phyloP scores from a whole-genome alignment of 2,113 vertebrate species.

The Bombycilla garrulus region DNA sequence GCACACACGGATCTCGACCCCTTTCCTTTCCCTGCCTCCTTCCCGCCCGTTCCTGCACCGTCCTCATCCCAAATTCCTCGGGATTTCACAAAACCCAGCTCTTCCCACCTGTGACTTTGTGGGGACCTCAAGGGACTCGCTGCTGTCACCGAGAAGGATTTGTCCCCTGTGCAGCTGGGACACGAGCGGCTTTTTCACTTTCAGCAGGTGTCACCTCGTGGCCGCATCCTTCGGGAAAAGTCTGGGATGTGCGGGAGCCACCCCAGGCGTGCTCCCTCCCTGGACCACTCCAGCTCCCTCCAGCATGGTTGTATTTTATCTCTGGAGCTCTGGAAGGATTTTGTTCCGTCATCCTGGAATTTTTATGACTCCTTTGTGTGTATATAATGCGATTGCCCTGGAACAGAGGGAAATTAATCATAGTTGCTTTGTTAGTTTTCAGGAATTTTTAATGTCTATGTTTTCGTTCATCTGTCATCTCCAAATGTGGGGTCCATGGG shows the following conservation, averaged over 20 bases:
- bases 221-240: not conserved
- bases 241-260: accelerated
- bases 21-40: not conserved
- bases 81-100: accelerated
- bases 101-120: accelerated
- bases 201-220: not conserved
- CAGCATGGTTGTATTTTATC: slow-evolving; percentile 40
- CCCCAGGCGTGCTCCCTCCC: not conserved
- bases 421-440: slow-evolving; percentile 14
- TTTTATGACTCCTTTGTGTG: slow-evolving; percentile 68
- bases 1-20: not conserved
- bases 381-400: slow-evolving; percentile 45
- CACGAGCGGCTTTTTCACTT: no score
- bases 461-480: slow-evolving; percentile 38
- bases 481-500: slow-evolving; percentile 13
- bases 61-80: not conserved
- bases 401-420: slow-evolving; percentile 60
- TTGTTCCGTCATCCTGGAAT: slow-evolving; percentile 59
- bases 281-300: not conserved
- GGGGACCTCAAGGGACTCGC: accelerated
- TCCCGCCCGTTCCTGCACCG: not conserved
- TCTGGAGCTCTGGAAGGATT: slow-evolving; percentile 31
- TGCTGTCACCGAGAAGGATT: not conserved
- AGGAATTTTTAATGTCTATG: slow-evolving; percentile 41
- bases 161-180: not conserved